Base-by-base conservation (phyloP, 2,888 invertebrate species). In the Phymatocera aterrima region DNA sequence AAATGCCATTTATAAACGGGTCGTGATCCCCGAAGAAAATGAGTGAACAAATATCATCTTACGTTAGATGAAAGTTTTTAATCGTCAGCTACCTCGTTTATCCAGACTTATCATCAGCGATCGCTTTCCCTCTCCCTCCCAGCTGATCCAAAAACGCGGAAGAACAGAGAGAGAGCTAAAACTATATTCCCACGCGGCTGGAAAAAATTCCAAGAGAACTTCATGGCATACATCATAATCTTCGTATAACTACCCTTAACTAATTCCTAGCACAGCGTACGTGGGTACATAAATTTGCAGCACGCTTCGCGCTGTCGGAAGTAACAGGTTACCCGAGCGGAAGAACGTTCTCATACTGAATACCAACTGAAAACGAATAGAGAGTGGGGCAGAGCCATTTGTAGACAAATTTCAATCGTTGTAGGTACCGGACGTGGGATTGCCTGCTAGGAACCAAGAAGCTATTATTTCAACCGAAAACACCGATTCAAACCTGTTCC, bases 271-370 rank as follows among this genome's bases (percentile, higher is more conserved):
- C 24, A 24, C 24, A 12, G 15, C 28, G 21, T 40, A 43, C 24
- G 43, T 43, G 31, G 68, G 6, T 68, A 43, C 24, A 24, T 46
- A 24, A 68, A 46, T 68, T 68, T 46, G 18, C 37, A 24, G 40
- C 40, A 65, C 65, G 24, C 65, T 46, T n/a, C n/a, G 68, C 68
- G 21, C 15, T 46, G 43, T 68, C 5, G 46, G 68, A 43, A 40
- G 68, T 68, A 46, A 68, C 68, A 46, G 46, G 24, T 68, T 68
- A n/a, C n/a, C 65, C 65, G 12, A 10, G 40, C 65, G 37, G 40
- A 65, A 65, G 61, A 61, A n/a, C 34, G 24, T 61, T 61, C 34
- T 6, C 31, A 34, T 31, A 61, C 37, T 65, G 40, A 21, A 40
- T 65, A 40, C 40, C 12, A 43, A 43, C 43, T 6, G 43, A n/a